Evolutionary conservation across 2,797 vertebrate species (phyloP).

Genomic region (Xenops minutus): DNA sequence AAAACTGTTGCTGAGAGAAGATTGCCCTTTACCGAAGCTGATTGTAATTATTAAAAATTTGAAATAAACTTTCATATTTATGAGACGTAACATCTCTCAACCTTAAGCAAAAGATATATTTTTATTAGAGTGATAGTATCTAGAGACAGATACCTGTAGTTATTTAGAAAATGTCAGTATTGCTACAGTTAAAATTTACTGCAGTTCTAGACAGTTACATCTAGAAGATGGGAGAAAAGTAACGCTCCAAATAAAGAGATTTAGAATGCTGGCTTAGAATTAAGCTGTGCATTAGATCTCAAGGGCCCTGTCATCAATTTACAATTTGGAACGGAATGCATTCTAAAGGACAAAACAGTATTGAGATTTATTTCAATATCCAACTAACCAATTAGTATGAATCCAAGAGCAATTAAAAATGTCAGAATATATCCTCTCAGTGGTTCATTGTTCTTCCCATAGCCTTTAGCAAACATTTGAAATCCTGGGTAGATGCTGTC

Average conservation of each 20-base stretch:
- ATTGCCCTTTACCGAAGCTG: background rate
- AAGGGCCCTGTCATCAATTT: background rate
- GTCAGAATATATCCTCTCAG: conserved; percentile 95
- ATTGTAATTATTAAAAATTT: background rate
- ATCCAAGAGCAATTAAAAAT: conserved; percentile 92
- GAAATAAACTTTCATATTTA: background rate
- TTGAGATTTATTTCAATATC: background rate
- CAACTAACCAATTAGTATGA: conserved; percentile 94
- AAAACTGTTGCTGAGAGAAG: background rate
- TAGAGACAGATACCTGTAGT: background rate
- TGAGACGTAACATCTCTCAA: background rate
- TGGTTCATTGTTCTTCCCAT: conserved; percentile 98
- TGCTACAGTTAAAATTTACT: background rate
- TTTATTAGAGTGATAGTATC: background rate
- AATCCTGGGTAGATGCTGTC: conserved; percentile 98
- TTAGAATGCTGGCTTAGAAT: background rate
- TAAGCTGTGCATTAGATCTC: background rate
- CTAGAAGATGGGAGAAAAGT: background rate
- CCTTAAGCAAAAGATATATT: background rate
- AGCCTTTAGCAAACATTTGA: conserved; percentile 92
- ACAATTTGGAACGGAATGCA: background rate
- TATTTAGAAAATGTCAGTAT: background rate
- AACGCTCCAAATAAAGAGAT: background rate
- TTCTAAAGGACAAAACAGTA: background rate
- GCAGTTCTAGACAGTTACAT: background rate